phyloP scores from a whole-genome alignment of 2,888 invertebrate species.

The Bombylius discolor region DNA sequence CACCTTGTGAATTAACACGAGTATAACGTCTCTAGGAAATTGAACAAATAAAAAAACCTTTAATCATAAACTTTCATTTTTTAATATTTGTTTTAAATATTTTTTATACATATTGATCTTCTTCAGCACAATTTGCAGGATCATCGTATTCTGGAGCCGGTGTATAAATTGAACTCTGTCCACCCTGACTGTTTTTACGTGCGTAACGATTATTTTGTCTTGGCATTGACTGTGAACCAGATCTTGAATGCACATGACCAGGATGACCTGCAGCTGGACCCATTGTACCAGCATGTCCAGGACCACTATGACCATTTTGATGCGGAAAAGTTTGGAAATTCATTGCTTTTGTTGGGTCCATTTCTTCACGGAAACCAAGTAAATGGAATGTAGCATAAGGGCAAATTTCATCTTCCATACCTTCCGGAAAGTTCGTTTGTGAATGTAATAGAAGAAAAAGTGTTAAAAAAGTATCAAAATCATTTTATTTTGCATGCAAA shows the following conservation, averaged over 20 bases:
- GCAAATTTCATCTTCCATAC: conserved; percentile 93
- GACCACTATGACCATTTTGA: conserved; percentile 45
- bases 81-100: background rate
- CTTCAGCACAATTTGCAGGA: conserved; percentile 83
- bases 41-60: background rate
- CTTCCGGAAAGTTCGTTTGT: conserved; percentile 34
- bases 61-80: background rate
- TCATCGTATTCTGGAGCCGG: conserved; percentile 85
- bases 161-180: conserved; percentile 69
- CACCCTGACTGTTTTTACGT: conserved; percentile 63
- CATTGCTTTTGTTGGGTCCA: conserved; percentile 85
- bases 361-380: conserved; percentile 88
- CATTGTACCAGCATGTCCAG: conserved; percentile 67
- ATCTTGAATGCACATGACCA: conserved; percentile 66
- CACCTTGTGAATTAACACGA: conserved; percentile 49
- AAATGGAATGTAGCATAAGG: conserved; percentile 95
- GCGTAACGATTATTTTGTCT: conserved; percentile 59
- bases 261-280: conserved; percentile 67
- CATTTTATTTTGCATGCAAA: too few species aligned
- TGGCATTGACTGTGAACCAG: conserved; percentile 81
- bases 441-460: too few species aligned
- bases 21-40: conserved; percentile 52
- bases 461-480: too few species aligned
- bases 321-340: conserved; percentile 81
- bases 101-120: conserved; percentile 66